Evolutionary conservation across 2,888 invertebrate genomes (phyloP).

Genomic region (Bhutanitis thaidina): DNA sequence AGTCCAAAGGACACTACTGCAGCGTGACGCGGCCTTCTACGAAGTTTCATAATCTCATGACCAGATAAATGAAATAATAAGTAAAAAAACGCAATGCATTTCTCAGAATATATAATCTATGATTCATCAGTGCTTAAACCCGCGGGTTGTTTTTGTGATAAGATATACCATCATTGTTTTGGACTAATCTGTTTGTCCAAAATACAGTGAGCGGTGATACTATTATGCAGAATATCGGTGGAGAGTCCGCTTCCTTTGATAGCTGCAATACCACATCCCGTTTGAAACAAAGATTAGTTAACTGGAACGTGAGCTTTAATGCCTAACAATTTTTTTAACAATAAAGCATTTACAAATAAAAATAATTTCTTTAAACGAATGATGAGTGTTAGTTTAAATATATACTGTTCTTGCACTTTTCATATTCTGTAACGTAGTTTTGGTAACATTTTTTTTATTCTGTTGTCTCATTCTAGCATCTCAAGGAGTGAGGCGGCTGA

Average conservation of each 20-base stretch:
- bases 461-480: no score
- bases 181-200: conserved; percentile 49
- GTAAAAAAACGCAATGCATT: neutral
- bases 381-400: no score
- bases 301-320: conserved; percentile 2
- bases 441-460: no score
- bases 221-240: conserved; percentile 55
- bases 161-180: conserved; percentile 36
- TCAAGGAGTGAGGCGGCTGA: no score
- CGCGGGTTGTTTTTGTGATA: conserved; percentile 28
- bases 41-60: conserved; percentile 1
- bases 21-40: neutral
- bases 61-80: neutral
- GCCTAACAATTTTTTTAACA: neutral
- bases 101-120: conserved; percentile 4
- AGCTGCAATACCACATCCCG: conserved; percentile 51
- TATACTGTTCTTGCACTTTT: no score
- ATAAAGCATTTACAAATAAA: no score
- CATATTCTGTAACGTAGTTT: no score
- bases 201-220: conserved; percentile 47
- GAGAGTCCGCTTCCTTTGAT: conserved; percentile 62
- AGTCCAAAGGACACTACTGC: conserved; percentile 10
- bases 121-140: conserved; percentile 18
- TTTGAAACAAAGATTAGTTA: conserved; percentile 44
- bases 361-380: no score